A percentile compares a stretch with the other conserved stretches of the same genome.
phyloP scores from a whole-genome alignment of 2,113 vertebrate genomes.

The Elgaria multicarinata region DNA sequence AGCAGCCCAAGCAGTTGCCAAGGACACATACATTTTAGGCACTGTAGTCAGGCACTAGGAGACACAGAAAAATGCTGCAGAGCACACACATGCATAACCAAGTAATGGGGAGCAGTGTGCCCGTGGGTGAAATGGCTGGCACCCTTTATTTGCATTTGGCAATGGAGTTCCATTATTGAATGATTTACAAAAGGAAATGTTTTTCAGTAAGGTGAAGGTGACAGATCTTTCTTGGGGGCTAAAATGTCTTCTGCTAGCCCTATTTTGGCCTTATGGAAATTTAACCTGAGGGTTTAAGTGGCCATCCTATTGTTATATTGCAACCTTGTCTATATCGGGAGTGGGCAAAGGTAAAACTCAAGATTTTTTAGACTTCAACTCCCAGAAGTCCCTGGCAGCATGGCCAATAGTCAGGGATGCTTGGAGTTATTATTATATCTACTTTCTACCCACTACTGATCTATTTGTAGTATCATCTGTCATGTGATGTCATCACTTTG shows the following conservation, averaged over 20 bases:
- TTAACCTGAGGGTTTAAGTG: neutral
- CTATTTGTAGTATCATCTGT: neutral
- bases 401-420: too few species aligned
- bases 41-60: neutral
- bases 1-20: neutral
- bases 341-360: too few species aligned
- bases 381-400: too few species aligned
- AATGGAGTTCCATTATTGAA: neutral
- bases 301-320: neutral
- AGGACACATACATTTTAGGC: neutral
- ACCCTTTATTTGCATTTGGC: neutral
- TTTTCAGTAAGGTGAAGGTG: neutral
- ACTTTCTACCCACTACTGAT: too few species aligned
- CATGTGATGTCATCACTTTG: neutral
- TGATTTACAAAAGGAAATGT: neutral
- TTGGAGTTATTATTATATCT: too few species aligned
- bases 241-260: neutral
- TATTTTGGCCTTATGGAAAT: neutral
- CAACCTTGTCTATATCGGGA: neutral
- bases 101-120: neutral
- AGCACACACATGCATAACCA: neutral
- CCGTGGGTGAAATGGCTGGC: neutral
- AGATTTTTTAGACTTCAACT: too few species aligned
- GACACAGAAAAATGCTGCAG: neutral
- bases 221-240: neutral